Base-by-base conservation (phyloP, 2,888 invertebrate genomes). In the Nomada fabriciana region DNA sequence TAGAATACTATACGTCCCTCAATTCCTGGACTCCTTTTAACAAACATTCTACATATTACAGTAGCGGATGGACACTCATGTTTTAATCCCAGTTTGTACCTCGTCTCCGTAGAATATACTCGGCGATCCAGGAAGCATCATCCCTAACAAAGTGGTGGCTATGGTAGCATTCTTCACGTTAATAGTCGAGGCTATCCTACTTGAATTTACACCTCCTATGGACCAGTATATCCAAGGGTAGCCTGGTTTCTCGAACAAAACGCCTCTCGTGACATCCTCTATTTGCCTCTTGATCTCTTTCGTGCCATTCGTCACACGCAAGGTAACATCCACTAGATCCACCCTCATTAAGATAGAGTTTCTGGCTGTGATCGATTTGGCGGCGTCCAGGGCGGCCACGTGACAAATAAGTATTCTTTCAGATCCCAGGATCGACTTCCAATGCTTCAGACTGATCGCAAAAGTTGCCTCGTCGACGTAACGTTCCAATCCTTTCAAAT, bases 81-180 rank as follows among this genome's bases (percentile, higher is more conserved):
- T 69, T 74, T 18, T 52, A 53, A 7, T 20, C 10, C 23, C 15
- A 82, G 11, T 50, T 97, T 67, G 10, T 82, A 98, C 96, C 95
- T 98, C 98, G 93, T 98, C 98, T 0, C 98, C 98, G 93, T 98
- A 98, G 94, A 98, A 98, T 88, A 98, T 96, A 87, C 96, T 97
- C 0, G 98, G 96, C 0, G 98, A 97, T 4, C 97, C 99, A 0
- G 98, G 98, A 55, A 99, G 94, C 94, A 97, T 96, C 91, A 98
- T 94, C 90, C 97, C 96, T 88, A 99, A 94, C 84, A 98, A 94
- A 1, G 96, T 95, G 7, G 96, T 95, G 1, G 96, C 96, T 61
- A 97, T 94, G 36, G 96, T 96, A 36, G 96, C 96, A 89, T 97
- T 97, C 0, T 93, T 93, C 5, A 92, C 90, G 36, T 60, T 76